Conservation (phyloP, 2,113 vertebrate genomes). For the Heptranchias perlo region DNA sequence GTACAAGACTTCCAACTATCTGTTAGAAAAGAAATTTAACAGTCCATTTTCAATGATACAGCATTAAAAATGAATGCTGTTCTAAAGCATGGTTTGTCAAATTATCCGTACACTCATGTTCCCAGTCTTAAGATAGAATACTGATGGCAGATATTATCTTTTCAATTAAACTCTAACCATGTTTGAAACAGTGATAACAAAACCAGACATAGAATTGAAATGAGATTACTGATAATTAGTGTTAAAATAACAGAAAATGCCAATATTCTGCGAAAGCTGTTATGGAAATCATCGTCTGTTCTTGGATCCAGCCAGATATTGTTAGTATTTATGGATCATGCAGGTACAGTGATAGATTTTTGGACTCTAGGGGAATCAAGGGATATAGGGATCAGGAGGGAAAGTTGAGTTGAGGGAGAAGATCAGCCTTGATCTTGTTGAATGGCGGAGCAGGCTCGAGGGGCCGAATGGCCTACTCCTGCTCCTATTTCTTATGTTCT, state of each 20-base stretch:
- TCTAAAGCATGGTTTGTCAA: neutral
- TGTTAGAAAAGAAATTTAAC: neutral
- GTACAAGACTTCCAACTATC: neutral
- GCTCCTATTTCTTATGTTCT: no score
- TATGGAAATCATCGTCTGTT: neutral
- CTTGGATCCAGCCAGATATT: neutral
- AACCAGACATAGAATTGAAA: neutral
- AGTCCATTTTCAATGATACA: neutral
- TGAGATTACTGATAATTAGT: neutral
- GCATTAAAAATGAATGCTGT: neutral
- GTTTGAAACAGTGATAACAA: constrained; percentile 3
- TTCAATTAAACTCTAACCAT: neutral
- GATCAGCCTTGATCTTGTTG: no score
- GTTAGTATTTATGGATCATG: neutral
- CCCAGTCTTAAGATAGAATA: neutral
- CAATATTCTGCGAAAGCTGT: constrained; percentile 1
- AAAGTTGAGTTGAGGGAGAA: no score
- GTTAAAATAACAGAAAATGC: constrained; percentile 9
- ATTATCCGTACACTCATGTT: neutral
- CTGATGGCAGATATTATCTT: constrained; percentile 6
- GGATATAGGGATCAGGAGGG: no score
- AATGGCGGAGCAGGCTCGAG: no score
- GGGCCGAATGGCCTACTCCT: no score
- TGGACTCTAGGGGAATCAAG: no score
- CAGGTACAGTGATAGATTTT: no score